Percentiles rank a stretch among this genome's conserved stretches.
Evolutionary conservation across 2,888 invertebrate species (phyloP).

Genomic region (Plagodis pulveraria): DNA sequence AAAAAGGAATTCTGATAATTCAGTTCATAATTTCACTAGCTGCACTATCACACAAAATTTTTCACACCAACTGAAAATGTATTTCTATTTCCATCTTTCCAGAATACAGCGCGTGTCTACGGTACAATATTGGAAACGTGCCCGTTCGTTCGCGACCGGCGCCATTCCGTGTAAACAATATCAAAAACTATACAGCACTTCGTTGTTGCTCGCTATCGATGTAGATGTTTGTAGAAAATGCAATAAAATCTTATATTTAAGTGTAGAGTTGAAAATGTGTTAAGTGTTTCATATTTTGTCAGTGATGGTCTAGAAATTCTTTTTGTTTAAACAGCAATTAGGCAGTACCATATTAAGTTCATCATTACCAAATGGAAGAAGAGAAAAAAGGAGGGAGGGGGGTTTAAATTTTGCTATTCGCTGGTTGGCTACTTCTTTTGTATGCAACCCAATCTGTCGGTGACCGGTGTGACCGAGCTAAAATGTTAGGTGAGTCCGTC

Average conservation of each 20-base stretch:
- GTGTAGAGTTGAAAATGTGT: too few species aligned
- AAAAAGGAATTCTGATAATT: too few species aligned
- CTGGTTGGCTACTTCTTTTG: too few species aligned
- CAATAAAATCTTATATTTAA: background rate
- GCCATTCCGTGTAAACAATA: slow-evolving; percentile 57
- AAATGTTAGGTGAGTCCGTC: too few species aligned
- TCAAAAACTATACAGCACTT: slow-evolving; percentile 25
- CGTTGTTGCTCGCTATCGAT: slow-evolving; percentile 6
- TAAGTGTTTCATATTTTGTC: background rate
- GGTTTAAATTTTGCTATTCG: too few species aligned
- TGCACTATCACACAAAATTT: background rate
- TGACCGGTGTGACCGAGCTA: too few species aligned
- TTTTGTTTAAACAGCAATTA: background rate
- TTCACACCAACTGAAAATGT: background rate
- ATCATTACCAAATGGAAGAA: too few species aligned
- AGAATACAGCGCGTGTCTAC: slow-evolving; percentile 67
- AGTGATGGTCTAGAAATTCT: background rate
- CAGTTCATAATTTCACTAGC: too few species aligned
- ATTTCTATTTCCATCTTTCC: slow-evolving; percentile 36
- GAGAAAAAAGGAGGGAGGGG: too few species aligned
- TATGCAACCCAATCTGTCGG: too few species aligned
- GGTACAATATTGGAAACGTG: slow-evolving; percentile 47
- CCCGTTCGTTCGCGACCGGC: slow-evolving; percentile 48
- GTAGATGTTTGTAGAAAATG: slow-evolving; percentile 7
- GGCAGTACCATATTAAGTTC: too few species aligned